These are phyloP conservation scores for Ataeniobius toweri DNA, from an alignment of 2,797 vertebrate genomes.

Conservation along the genomic window DNA sequence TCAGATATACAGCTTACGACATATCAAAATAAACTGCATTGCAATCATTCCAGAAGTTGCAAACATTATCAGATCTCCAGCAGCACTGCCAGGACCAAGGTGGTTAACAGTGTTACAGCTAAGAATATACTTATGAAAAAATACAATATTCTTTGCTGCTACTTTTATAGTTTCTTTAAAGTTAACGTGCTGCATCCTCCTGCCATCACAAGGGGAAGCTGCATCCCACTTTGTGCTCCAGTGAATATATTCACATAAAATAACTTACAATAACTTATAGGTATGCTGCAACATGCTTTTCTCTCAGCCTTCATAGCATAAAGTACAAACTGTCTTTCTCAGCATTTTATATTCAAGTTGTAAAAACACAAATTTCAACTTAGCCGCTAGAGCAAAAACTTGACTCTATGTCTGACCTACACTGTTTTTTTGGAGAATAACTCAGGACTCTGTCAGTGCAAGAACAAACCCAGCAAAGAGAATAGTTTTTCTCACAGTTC, in stretches of 20 bases:
- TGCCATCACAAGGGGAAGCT: neutral
- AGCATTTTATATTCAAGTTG: neutral
- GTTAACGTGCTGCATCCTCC: neutral
- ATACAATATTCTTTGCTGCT: neutral
- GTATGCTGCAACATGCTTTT: neutral
- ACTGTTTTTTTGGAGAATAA: neutral
- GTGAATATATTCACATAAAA: neutral
- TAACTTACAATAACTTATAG: neutral
- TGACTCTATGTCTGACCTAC: neutral
- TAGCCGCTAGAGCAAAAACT: neutral
- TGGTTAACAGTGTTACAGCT: neutral
- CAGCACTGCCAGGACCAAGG: neutral
- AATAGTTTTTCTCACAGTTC: neutral
- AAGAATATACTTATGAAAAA: neutral
- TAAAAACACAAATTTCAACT: neutral
- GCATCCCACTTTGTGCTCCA: neutral
- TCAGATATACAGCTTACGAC: too few species aligned
- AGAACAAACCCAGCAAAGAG: neutral
- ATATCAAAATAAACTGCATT: neutral
- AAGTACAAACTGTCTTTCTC: neutral
- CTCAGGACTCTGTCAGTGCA: neutral
- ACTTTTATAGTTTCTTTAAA: neutral
- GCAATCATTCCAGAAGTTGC: neutral
- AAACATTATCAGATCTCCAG: neutral
- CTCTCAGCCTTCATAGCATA: neutral